Base-by-base conservation (phyloP, 2,113 vertebrate genomes). In the Origma solitaria region DNA sequence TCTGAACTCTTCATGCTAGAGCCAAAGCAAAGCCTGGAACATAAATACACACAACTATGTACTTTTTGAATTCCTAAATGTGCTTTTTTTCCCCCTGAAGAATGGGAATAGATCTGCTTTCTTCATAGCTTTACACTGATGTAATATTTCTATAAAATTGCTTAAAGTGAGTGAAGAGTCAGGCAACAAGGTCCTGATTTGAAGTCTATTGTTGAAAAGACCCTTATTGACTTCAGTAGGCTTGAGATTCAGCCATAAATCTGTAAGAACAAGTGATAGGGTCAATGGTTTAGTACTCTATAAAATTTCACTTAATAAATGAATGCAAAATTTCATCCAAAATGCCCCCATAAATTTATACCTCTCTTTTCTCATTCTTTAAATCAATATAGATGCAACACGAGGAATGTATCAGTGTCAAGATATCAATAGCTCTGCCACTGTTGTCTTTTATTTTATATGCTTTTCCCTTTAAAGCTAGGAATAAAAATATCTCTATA, bases 271-370 rank as follows among this genome's bases (percentile, higher is more conserved):
- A 92, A 94, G 91, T 88, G 61, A 84, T 45, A 88, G 76, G 76
- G 90, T 95, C 90, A 96, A 88, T 84, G 85, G 76, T 88, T 96
- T 95, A 88, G 69, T 95, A 88, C 79, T 88, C 82, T 90, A 88
- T 93, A 95, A 77, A 83, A 95, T 95, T 96, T 90, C 1, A 8
- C 75, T 92, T 96, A 95, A 95, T 92, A 96, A 96, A 96, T 95
- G 31, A 90, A 96, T 96, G 80, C 82, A 94, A 96, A 97, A 95
- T 75, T 95, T 95, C 85, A 94, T 88, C 62, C 85, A 83, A 66
- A 90, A 90, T 64, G 92, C 82, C 90, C 71, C 64, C 14, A 89
- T 89, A 92, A 96, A 94, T 95, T 94, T 92, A 90, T 88, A 71
- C 7, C 17, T 92, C 71, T 93, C 64, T 94, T 90, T 93, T 86